A percentile compares a stretch with the other conserved stretches of the same genome.
phyloP scores from a whole-genome alignment of 2,113 vertebrate species.

The Orycteropus afer region DNA sequence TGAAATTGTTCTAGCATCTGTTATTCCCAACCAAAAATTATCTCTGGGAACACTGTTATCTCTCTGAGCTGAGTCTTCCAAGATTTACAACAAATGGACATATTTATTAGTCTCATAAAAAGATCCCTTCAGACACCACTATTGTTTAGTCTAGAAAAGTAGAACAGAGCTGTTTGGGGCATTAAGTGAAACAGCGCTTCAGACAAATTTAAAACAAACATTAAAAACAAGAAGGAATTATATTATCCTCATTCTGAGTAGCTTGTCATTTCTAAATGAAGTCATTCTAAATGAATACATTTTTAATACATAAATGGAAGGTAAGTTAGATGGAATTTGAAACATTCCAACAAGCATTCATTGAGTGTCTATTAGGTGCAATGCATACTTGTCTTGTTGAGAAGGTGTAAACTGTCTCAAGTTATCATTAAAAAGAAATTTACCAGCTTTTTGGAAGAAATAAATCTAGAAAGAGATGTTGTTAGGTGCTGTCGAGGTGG shows the following conservation, averaged over 20 bases:
- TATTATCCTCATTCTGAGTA: neutral
- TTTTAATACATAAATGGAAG: neutral
- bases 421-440: neutral
- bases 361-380: neutral
- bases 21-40: slow-evolving; percentile 29
- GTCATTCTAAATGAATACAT: neutral
- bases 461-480: neutral
- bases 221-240: neutral
- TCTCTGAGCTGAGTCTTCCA: neutral
- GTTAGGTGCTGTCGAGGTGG: too few species aligned
- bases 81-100: neutral
- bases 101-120: neutral
- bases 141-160: neutral
- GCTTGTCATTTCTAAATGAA: neutral
- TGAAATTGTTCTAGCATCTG: slow-evolving; percentile 25
- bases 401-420: neutral
- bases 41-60: slow-evolving; percentile 32
- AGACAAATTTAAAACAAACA: neutral
- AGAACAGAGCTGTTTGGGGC: neutral
- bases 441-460: neutral
- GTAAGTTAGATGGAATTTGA: neutral
- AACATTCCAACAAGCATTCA: neutral
- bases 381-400: neutral
- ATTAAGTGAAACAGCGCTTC: neutral
- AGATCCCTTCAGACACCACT: neutral